Base-by-base conservation (phyloP, 1,140 invertebrate genomes). In the Hydropsyche tenuis region DNA sequence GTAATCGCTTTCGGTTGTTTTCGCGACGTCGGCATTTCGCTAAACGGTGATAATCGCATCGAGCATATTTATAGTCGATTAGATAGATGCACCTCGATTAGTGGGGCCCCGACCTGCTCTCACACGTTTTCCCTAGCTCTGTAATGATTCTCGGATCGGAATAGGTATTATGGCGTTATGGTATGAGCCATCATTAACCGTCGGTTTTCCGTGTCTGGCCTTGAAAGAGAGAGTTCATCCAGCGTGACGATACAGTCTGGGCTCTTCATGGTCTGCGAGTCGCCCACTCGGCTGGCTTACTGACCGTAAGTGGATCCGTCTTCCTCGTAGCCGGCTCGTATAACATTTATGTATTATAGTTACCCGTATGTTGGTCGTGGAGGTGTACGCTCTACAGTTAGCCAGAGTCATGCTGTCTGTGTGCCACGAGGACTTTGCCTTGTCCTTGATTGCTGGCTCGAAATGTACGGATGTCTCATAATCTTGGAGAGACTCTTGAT, bases 261-360 rank as follows among this genome's bases (percentile, higher is more conserved):
- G 5, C 37, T 43, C 12, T 70, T 53, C 71, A 73, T 65, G 71
- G 71, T 73, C 71, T 73, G 62, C 30, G 63, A 43, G 16, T 60
- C 46, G 60, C 60, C 71, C 68, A 37, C 64, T 45, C 45, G 51
- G 42, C 71, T 73, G 71, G 62, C 71, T 73, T 73, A 73, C 71
- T 73, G 71, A 73, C 71, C 71, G 71, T 73, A 73, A 73, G 71
- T 65, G 71, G 25, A 73, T 64, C 42, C 70, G 70, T 20, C 48
- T 72, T 46, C 70, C n/a, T 56, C 27, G 56, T 25, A 60, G 18
- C 23, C 20, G 16, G 63, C 30, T 65, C 20, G 12, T 62, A 14
- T 62, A 16, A 18, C 11, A 62, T 27, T 4, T 62, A 14, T 11
- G 6, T 62, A 18, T 23, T n/a, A 4, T 23, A n/a, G 16, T 65